Evolutionary conservation across 2,797 vertebrate species (phyloP).

Genomic region (Eulemur coronatus): DNA sequence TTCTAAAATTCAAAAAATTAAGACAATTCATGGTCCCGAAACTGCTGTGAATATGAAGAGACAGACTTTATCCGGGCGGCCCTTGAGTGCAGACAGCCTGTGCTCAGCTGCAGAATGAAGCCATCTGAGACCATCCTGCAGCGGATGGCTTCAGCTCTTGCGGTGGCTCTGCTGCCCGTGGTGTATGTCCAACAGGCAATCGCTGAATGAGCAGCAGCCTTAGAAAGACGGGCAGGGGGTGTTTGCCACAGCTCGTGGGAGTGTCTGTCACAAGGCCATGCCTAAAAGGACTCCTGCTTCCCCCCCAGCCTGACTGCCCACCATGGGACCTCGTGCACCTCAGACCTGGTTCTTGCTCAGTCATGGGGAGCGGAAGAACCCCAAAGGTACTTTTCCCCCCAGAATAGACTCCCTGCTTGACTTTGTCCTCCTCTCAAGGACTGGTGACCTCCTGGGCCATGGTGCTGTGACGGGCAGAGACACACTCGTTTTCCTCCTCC

Average conservation of each 20-base stretch:
- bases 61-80: too few species aligned
- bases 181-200: neutral
- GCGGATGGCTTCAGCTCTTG: fast-evolving
- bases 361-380: neutral
- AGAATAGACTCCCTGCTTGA: neutral
- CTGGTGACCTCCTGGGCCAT: neutral
- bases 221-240: neutral
- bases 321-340: fast-evolving
- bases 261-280: neutral
- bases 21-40: neutral
- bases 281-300: neutral
- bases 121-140: neutral
- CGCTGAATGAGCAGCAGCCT: neutral
- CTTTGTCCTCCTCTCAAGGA: neutral
- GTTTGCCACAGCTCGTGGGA: neutral
- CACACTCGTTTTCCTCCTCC: neutral
- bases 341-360: neutral
- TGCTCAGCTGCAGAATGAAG: neutral
- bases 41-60: neutral
- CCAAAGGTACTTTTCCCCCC: fast-evolving
- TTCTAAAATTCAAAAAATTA: neutral
- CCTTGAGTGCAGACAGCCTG: neutral
- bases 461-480: neutral
- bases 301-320: too few species aligned
- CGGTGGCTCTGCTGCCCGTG: neutral